Evolutionary conservation across 2,888 invertebrate genomes (phyloP).

Genomic region (Pristionchus exspectatus): DNA sequence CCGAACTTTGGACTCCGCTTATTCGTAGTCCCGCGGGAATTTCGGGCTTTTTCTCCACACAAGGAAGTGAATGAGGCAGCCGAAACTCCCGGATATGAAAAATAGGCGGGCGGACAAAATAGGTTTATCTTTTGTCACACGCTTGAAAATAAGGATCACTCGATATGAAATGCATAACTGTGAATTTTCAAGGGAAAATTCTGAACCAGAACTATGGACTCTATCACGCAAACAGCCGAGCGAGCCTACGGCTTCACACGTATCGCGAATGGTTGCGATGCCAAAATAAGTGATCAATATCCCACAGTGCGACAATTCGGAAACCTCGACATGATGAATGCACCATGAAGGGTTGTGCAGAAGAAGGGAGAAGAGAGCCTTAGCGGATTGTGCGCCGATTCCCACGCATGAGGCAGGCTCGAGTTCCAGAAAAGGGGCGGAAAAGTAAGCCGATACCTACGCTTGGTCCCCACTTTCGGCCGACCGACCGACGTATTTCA

Average conservation of each 20-base stretch:
- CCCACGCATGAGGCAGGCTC: background rate
- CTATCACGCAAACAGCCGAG: too few relatives aligned
- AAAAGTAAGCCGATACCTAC: background rate
- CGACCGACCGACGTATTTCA: background rate
- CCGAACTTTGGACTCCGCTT: slow-evolving; percentile 23
- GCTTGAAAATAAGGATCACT: background rate
- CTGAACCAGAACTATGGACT: too few relatives aligned
- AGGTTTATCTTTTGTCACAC: background rate
- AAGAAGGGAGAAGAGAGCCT: too few relatives aligned
- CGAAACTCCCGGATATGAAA: background rate
- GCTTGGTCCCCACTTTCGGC: background rate
- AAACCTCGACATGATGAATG: too few relatives aligned
- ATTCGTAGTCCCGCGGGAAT: slow-evolving; percentile 12
- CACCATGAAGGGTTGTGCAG: too few relatives aligned
- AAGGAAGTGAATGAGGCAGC: slow-evolving; percentile 3
- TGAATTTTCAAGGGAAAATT: background rate
- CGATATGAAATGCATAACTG: background rate
- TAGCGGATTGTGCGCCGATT: background rate
- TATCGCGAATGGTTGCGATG: too few relatives aligned
- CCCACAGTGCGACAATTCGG: too few relatives aligned
- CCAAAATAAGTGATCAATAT: too few relatives aligned
- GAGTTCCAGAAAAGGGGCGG: background rate
- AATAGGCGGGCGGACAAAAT: background rate
- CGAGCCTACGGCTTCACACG: too few relatives aligned
- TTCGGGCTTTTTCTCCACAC: background rate